Percentiles rank a stretch among this genome's conserved stretches.
phyloP scores from a whole-genome alignment of 2,888 invertebrate species.

The Drosophila antonietae region DNA sequence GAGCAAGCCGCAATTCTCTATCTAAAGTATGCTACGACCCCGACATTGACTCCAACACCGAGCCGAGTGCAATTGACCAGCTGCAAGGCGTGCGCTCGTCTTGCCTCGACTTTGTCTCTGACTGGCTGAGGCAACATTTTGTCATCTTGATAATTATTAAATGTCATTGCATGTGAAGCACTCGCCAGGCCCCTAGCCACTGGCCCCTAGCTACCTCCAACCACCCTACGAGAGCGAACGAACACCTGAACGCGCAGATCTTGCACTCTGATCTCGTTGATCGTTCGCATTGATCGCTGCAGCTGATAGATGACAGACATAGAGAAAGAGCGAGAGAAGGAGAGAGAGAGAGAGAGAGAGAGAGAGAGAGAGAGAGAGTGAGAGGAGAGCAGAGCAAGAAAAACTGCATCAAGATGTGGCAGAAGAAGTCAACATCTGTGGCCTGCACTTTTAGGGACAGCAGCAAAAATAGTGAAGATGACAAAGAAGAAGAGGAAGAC shows the following conservation, averaged over 20 bases:
- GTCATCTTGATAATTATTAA: slow-evolving; percentile 70
- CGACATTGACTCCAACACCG: not conserved
- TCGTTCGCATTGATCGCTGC: slow-evolving; percentile 15
- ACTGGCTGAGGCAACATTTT: slow-evolving; percentile 47
- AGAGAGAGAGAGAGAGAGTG: not conserved
- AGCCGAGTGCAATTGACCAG: slow-evolving; percentile 39
- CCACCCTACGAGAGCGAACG: slow-evolving; percentile 9
- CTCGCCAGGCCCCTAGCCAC: not conserved
- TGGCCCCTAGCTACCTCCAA: not conserved
- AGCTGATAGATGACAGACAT: slow-evolving; percentile 10
- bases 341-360: not conserved
- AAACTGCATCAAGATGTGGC: slow-evolving; percentile 26
- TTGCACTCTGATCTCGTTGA: slow-evolving; percentile 16
- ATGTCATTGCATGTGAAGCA: slow-evolving; percentile 53
- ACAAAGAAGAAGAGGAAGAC: slow-evolving; percentile 10
- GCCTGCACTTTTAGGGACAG: slow-evolving; percentile 22
- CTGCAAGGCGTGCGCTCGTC: slow-evolving; percentile 45
- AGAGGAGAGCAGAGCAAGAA: too few relatives aligned
- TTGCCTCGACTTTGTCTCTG: slow-evolving; percentile 1
- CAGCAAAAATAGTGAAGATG: not conserved
- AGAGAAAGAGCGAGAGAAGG: not conserved
- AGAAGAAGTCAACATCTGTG: slow-evolving; percentile 4
- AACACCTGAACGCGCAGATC: slow-evolving; percentile 33
- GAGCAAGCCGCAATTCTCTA: slow-evolving; percentile 10
- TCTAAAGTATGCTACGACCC: slow-evolving; percentile 26